These are phyloP conservation scores for Heliconius hermathena DNA, from an alignment of 1,140 invertebrate genomes.

Conservation along the genomic window DNA sequence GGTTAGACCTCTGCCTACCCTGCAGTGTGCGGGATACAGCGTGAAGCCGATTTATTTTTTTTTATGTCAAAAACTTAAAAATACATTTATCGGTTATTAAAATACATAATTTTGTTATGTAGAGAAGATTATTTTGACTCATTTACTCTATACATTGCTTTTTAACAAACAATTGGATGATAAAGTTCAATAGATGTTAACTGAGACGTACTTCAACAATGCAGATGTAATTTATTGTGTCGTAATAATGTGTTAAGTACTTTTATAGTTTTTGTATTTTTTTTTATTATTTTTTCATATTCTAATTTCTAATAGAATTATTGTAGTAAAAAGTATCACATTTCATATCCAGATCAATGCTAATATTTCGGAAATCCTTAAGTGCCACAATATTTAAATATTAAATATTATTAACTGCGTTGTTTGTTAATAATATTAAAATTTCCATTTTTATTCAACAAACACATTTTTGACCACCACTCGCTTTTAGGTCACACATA, in stretches of 20 bases:
- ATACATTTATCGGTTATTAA: neutral
- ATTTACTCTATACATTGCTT: neutral
- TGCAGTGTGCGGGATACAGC: too few relatives aligned
- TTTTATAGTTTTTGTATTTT: too few relatives aligned
- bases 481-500: slow-evolving; percentile 7
- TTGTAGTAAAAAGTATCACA: too few relatives aligned
- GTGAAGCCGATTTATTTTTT: too few relatives aligned
- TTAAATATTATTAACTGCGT: neutral
- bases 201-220: neutral
- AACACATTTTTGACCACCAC: neutral
- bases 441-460: neutral
- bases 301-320: too few relatives aligned
- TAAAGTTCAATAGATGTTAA: neutral
- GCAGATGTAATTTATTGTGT: too few relatives aligned
- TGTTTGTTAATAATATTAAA: neutral
- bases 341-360: too few relatives aligned
- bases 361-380: too few relatives aligned
- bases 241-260: too few relatives aligned
- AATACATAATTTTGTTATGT: neutral
- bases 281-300: too few relatives aligned
- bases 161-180: neutral
- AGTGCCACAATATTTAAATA: neutral
- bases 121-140: neutral
- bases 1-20: too few relatives aligned
- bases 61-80: neutral